A percentile compares a stretch with the other conserved stretches of the same genome.
Evolutionary conservation across 1,140 invertebrate genomes (phyloP).

Genomic region (Argopecten irradians): DNA sequence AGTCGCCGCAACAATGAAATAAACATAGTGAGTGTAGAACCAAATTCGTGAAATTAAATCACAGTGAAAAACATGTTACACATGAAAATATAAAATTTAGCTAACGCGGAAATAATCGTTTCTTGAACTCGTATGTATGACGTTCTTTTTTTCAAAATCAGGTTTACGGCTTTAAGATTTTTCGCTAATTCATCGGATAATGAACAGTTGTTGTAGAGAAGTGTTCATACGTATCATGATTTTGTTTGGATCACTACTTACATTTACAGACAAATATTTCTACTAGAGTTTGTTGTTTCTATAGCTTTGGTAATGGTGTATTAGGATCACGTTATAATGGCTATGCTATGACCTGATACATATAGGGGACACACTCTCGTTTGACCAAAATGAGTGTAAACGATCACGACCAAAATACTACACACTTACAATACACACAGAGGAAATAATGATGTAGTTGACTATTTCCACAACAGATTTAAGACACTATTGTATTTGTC

Average conservation of each 20-base stretch:
- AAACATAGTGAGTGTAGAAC: too few species aligned
- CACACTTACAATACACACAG: background rate
- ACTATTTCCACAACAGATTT: conserved; percentile 18
- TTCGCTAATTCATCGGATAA: too few species aligned
- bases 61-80: too few species aligned
- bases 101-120: too few species aligned
- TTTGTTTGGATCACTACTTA: background rate
- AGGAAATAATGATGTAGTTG: background rate
- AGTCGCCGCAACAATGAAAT: too few species aligned
- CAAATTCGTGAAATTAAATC: too few species aligned
- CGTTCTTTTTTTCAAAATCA: too few species aligned
- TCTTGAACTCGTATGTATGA: too few species aligned
- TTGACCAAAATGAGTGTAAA: background rate
- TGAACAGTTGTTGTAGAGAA: background rate
- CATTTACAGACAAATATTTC: background rate
- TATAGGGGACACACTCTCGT: background rate
- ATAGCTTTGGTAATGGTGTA: background rate
- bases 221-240: background rate
- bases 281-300: background rate
- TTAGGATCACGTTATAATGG: background rate
- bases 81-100: too few species aligned
- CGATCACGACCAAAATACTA: background rate
- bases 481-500: background rate
- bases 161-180: too few species aligned
- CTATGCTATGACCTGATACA: too few species aligned